Evolutionary conservation across 2,888 invertebrate genomes (phyloP).

Genomic region (Drosophila acutilabella): DNA sequence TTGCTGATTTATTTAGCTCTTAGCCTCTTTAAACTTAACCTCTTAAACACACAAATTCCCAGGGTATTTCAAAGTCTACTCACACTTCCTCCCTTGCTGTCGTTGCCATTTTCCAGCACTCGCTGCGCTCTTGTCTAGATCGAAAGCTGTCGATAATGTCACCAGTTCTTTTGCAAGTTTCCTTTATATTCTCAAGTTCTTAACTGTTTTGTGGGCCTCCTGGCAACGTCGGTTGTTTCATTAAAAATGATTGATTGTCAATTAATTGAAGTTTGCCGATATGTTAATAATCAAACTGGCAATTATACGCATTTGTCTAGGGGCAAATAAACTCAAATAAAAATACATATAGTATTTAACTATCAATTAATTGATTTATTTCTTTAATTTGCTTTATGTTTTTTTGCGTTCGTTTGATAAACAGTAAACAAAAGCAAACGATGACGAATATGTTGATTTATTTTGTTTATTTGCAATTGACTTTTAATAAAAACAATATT

Average conservation of each 20-base stretch:
- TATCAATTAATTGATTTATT: slow-evolving; percentile 30
- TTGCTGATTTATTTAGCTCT: no score
- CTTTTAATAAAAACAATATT: slow-evolving; percentile 48
- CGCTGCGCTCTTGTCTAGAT: slow-evolving; percentile 59
- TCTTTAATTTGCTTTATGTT: slow-evolving; percentile 18
- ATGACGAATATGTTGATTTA: slow-evolving; percentile 30
- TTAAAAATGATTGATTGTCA: slow-evolving; percentile 83
- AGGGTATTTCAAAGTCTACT: slow-evolving; percentile 4
- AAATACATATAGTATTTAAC: slow-evolving; percentile 6
- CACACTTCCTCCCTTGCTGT: neutral
- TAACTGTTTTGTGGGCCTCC: slow-evolving; percentile 17
- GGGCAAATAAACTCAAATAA: slow-evolving; percentile 5
- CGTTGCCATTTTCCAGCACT: slow-evolving; percentile 28
- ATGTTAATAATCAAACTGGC: slow-evolving; percentile 75
- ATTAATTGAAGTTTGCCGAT: slow-evolving; percentile 82
- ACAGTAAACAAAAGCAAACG: slow-evolving; percentile 10
- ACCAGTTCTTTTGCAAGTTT: slow-evolving; percentile 47
- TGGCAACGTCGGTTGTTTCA: slow-evolving; percentile 65
- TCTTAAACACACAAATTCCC: neutral
- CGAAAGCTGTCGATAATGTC: slow-evolving; percentile 71
- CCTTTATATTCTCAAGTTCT: slow-evolving; percentile 19
- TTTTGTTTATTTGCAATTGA: slow-evolving; percentile 41
- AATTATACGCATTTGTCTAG: slow-evolving; percentile 56
- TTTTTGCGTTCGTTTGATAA: slow-evolving; percentile 28
- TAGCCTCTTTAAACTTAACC: no score